Base-by-base conservation (phyloP, 2,797 vertebrate genomes). In the Helicolenus hilgendorfi region DNA sequence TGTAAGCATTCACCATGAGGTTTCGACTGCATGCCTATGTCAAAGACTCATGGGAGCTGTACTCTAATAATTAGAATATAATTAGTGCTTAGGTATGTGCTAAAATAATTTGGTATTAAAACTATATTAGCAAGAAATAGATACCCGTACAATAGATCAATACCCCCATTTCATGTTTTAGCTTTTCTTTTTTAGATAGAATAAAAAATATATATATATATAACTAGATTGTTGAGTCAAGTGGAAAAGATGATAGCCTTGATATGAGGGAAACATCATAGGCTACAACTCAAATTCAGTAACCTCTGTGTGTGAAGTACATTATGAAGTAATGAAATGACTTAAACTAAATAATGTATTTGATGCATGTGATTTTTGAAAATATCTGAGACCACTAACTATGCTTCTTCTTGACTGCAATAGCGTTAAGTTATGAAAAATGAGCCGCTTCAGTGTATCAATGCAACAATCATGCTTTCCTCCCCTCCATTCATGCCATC, bases 401-500 rank as follows among this genome's bases (percentile, higher is more conserved):
- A 31, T 20, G 70, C 49, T 35, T 84, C 29, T 41, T 58, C 7
- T 65, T 9, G 5, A 35, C 26, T 72, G 55, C 63, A 76, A 10
- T 24, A 56, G 65, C 29, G 84, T 68, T 20, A 73, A 58, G 35
- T 79, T 35, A 45, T 56, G 29, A 69, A 35, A 84, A 89, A 45
- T 8, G n/a, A 79, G 67, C 86, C 5, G 49, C 63, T 65, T 71
- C 69, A 82, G 73, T 73, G 45, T 79, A 53, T n/a, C 45, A 53
- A n/a, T 53, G 45, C 45, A 80, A 72, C 77, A 72, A 81, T 86
- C 79, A 81, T 72, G 36, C 77, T 72, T 69, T 88, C 79, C 49
- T 79, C 77, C 45, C 45, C 8, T 9, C 45, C 45, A 76, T 80
- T 83, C 77, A 74, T 84, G 78, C 79, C 85, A 92, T 94, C 88